These are phyloP conservation scores for Amphiprion ocellaris DNA, from an alignment of 2,113 vertebrate genomes.

Conservation along the genomic window DNA sequence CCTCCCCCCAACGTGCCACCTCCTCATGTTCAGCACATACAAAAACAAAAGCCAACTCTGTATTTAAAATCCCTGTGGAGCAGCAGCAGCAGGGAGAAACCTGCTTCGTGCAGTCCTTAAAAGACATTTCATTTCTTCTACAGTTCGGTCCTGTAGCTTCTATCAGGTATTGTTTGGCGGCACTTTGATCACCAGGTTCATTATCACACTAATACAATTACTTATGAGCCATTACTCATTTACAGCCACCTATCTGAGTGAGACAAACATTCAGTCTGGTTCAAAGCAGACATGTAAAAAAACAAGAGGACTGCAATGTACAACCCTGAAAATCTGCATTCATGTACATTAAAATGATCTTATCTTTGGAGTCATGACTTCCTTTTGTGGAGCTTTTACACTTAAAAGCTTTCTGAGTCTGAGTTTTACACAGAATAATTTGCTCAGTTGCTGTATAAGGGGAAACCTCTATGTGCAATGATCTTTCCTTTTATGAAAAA, in stretches of 20 bases:
- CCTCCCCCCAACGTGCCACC: background rate
- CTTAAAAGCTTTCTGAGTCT: too few species aligned
- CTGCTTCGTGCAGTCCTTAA: background rate
- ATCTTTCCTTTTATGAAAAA: background rate
- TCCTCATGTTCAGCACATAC: background rate
- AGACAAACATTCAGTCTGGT: background rate
- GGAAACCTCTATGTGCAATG: background rate
- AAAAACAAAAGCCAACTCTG: background rate
- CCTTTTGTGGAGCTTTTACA: too few species aligned
- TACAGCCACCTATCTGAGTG: background rate
- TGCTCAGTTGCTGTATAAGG: background rate
- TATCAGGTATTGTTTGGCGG: constrained; percentile 1
- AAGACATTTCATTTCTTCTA: background rate
- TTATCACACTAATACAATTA: background rate
- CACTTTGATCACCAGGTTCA: background rate
- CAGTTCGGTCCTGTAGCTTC: background rate
- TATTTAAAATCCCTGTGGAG: background rate
- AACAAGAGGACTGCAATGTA: background rate
- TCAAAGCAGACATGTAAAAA: background rate
- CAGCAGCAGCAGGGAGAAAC: background rate
- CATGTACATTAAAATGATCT: too few species aligned
- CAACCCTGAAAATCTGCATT: too few species aligned
- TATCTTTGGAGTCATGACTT: too few species aligned
- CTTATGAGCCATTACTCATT: background rate
- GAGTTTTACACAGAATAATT: too few species aligned